Evolutionary conservation across 2,888 invertebrate genomes (phyloP).

Genomic region (Idaea straminata): DNA sequence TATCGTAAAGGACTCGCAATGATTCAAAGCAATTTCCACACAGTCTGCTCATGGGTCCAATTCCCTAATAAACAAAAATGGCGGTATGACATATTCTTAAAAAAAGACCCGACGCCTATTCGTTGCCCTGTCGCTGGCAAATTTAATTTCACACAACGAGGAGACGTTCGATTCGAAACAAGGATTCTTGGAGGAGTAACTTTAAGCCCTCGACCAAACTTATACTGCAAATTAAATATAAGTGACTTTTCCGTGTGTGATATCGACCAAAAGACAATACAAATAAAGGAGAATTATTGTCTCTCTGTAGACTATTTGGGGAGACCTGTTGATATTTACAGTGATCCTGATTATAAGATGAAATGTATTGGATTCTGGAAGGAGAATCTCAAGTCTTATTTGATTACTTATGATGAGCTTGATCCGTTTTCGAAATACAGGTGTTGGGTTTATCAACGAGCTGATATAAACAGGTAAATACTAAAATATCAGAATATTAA

Average conservation of each 20-base stretch:
- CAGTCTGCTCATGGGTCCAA: conserved; percentile 96
- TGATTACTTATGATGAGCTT: conserved; percentile 97
- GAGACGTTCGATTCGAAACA: conserved; percentile 94
- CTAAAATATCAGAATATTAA: background rate
- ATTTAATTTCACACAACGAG: conserved; percentile 94
- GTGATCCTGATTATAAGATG: conserved; percentile 97
- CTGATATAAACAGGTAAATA: conserved; percentile 90
- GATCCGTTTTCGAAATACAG: conserved; percentile 97
- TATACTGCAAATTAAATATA: conserved; percentile 95
- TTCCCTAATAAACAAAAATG: conserved; percentile 91
- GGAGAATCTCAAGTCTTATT: conserved; percentile 97
- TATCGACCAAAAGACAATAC: conserved; percentile 95
- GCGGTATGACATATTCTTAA: conserved; percentile 92
- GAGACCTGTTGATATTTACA: conserved; percentile 96
- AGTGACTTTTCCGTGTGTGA: conserved; percentile 98
- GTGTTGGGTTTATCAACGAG: conserved; percentile 98
- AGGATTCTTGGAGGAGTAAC: conserved; percentile 98
- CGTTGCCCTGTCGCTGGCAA: conserved; percentile 98
- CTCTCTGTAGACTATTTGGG: conserved; percentile 97
- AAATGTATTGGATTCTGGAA: conserved; percentile 99
- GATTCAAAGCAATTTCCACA: conserved; percentile 93
- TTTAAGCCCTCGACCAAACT: conserved; percentile 93
- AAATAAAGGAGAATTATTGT: conserved; percentile 97
- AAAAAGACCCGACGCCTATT: conserved; percentile 94
- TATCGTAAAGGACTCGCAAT: conserved; percentile 93